Evolutionary conservation across 2,797 vertebrate genomes (phyloP).

Genomic region (Sebastes oblongus): DNA sequence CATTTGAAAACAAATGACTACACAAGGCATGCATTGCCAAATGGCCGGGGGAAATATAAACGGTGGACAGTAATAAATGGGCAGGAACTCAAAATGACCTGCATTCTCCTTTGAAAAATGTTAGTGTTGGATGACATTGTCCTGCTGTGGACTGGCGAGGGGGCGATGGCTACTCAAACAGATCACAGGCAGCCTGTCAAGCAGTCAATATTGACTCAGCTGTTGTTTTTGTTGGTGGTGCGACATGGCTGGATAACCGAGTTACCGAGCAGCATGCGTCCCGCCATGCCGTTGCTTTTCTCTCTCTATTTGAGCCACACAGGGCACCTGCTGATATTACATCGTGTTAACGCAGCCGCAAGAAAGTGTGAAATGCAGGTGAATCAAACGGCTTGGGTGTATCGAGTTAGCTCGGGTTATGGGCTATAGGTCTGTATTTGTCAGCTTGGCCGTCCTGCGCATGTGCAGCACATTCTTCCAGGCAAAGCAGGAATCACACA

Average conservation of each 20-base stretch:
- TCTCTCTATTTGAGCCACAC: slow-evolving; percentile 16
- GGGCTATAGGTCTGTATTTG: slow-evolving; percentile 23
- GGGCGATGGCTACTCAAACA: slow-evolving; percentile 67
- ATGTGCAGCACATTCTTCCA: slow-evolving; percentile 56
- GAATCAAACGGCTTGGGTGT: slow-evolving; percentile 3
- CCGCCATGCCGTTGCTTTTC: slow-evolving; percentile 41
- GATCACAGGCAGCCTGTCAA: slow-evolving; percentile 68
- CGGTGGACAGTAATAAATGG: slow-evolving; percentile 49
- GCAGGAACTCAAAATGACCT: slow-evolving; percentile 47
- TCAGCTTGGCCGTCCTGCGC: slow-evolving; percentile 17
- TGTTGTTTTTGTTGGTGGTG: slow-evolving; percentile 70
- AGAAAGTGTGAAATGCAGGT: slow-evolving; percentile 26
- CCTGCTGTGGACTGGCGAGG: slow-evolving; percentile 54
- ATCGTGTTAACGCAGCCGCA: slow-evolving; percentile 22
- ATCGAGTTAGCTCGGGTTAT: slow-evolving; percentile 25
- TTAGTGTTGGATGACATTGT: slow-evolving; percentile 69
- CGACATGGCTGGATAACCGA: slow-evolving; percentile 55
- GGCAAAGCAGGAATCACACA: slow-evolving; percentile 59
- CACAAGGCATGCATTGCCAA: slow-evolving; percentile 45
- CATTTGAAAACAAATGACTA: slow-evolving; percentile 50
- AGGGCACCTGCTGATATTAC: slow-evolving; percentile 18
- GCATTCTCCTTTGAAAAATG: slow-evolving; percentile 50
- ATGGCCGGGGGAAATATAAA: slow-evolving; percentile 42
- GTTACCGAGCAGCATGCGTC: slow-evolving; percentile 58
- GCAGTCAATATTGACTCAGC: slow-evolving; percentile 84